Conservation (phyloP, 2,888 invertebrate genomes). For the Lypha dubia region DNA sequence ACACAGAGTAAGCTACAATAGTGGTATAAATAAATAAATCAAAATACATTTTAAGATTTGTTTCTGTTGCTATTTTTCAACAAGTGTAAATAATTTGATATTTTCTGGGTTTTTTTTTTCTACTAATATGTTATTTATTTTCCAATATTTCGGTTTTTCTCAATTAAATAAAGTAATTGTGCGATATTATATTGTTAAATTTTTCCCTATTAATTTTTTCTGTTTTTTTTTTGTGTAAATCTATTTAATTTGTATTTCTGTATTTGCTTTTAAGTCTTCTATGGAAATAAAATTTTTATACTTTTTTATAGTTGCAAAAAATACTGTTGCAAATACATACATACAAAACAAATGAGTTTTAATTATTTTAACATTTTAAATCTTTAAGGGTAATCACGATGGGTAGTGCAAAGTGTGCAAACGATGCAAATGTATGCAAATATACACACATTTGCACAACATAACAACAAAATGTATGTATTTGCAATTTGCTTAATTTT, state of each 20-base stretch:
- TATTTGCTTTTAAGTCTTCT: slow-evolving; percentile 45
- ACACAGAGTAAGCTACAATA: no score
- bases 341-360: slow-evolving; percentile 14
- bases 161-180: slow-evolving; percentile 72
- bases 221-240: neutral
- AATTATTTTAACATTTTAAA: neutral
- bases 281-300: slow-evolving; percentile 29
- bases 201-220: slow-evolving; percentile 67
- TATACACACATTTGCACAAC: no score
- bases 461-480: no score
- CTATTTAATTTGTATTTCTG: slow-evolving; percentile 30
- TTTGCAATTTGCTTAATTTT: no score
- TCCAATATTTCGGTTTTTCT: slow-evolving; percentile 25
- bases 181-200: slow-evolving; percentile 68
- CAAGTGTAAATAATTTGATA: slow-evolving; percentile 51
- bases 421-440: no score
- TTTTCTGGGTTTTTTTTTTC: slow-evolving; percentile 49
- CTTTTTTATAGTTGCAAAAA: neutral
- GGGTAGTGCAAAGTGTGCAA: no score
- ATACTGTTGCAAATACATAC: neutral
- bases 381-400: no score
- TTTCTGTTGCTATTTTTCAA: slow-evolving; percentile 31
- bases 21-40: slow-evolving; percentile 2
- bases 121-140: slow-evolving; percentile 42
- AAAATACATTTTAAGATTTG: neutral